Evolutionary conservation across 92 coral and sea anemone species (phyloP).

Genomic region (Pocillopora grandis): DNA sequence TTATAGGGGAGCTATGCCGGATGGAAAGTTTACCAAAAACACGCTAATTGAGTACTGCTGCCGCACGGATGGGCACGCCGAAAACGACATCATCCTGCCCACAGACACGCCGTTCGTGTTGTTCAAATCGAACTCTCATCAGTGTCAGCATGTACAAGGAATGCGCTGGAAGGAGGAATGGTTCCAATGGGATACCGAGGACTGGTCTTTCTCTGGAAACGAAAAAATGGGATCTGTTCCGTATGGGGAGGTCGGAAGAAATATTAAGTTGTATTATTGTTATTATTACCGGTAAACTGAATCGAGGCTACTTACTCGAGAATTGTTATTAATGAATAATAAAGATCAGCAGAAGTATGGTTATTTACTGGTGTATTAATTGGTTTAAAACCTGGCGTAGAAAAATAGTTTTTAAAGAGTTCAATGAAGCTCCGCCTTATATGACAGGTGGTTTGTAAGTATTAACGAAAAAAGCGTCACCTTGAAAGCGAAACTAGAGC

Average conservation of each 20-base stretch:
- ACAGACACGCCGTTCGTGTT: conserved; percentile 40
- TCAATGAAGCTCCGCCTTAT: too few species aligned
- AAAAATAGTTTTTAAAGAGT: too few species aligned
- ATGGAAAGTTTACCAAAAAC: conserved; percentile 32
- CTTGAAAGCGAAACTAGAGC: too few species aligned
- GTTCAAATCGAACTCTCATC: conserved; percentile 34
- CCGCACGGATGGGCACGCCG: conserved; percentile 42
- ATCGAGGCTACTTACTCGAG: not conserved
- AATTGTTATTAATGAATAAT: not conserved
- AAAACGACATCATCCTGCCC: conserved; percentile 30
- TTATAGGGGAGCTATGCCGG: conserved; percentile 32
- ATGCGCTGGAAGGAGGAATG: conserved; percentile 24
- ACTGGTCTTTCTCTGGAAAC: conserved; percentile 4
- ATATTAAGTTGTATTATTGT: conserved; percentile 19
- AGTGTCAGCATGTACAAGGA: conserved; percentile 33
- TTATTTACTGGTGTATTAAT: too few species aligned
- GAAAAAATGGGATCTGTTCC: not conserved
- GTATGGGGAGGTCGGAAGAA: not conserved
- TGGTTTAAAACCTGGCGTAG: too few species aligned
- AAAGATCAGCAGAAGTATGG: not conserved
- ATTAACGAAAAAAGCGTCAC: too few species aligned
- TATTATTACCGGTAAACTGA: conserved; percentile 2
- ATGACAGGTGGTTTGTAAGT: too few species aligned
- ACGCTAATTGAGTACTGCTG: conserved; percentile 46
- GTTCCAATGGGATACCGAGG: conserved; percentile 17